Evolutionary conservation across 2,113 vertebrate species (phyloP), one percentile per base, ranked within the genome.

Genomic region (Propithecus coquereli): DNA sequence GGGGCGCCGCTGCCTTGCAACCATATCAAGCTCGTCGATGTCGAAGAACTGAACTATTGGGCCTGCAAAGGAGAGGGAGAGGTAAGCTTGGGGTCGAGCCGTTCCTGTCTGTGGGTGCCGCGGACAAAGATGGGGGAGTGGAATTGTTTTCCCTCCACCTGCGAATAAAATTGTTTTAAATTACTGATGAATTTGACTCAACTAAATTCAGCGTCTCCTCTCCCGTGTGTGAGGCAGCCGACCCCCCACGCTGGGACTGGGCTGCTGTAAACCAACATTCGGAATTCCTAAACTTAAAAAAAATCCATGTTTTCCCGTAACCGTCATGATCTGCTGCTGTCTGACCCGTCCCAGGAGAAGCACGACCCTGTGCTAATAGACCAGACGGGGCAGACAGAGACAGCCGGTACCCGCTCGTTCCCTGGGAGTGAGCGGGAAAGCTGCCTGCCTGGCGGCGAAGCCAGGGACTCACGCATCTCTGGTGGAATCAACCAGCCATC

Each of bases 1-100:
- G 99, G 99, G 63, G 99, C 99, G 25, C 99, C 99, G 20, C 97
- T 99, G 93, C 99, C 99, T 30, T 99, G 99, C 97, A 99, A 99
- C 97, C 99, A 99, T 95, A 99, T 99, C 98, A 99, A 98, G 98
- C 98, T 99, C 91, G 98, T 99, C 59, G 99, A 99, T 95, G 99
- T 99, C 66, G 98, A 99, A 81, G 99, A 99, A 92, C 99, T 99
- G 98, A 99, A 99, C 98, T 99, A 99, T 95, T 99, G 99, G 98
- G 98, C 99, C 97, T 97, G 98, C 61, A 99, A 99, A 98, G 99
- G 99, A 98, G 99, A 99, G 97, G 99, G 99, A 97, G 99, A 99
- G 99, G 99, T 99, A 98, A 96, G 97, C 17, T 14, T 52, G 40
- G 47, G 45, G 23, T 57, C 52, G 87, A 30, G 65, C 76, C 8